Conservation (phyloP, 1,140 invertebrate genomes). For the Coboldia fuscipes region DNA sequence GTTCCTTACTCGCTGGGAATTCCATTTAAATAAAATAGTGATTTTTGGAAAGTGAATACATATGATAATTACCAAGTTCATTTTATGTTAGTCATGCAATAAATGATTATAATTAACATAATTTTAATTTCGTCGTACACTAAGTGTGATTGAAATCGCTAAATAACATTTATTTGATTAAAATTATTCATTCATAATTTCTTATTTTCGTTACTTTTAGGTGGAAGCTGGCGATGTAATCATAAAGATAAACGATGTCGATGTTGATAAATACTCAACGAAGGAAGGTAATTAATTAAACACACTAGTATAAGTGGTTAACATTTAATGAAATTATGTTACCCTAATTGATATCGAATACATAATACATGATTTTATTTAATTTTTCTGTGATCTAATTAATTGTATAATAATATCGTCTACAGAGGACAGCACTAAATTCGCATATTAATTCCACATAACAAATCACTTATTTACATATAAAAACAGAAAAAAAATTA, state of each 20-base stretch:
- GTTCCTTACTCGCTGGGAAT: too few relatives aligned
- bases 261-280: conserved; percentile 72
- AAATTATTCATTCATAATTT: background rate
- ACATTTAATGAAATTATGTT: background rate
- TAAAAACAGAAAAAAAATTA: too few relatives aligned
- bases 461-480: too few relatives aligned
- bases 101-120: background rate
- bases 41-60: too few relatives aligned
- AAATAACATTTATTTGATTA: background rate
- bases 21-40: too few relatives aligned
- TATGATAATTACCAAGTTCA: too few relatives aligned
- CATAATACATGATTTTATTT: background rate
- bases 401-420: too few relatives aligned
- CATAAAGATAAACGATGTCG: conserved; percentile 77
- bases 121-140: conserved; percentile 8
- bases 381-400: too few relatives aligned
- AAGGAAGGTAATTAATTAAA: conserved; percentile 51
- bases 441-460: too few relatives aligned
- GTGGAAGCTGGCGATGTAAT: conserved; percentile 82
- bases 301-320: background rate
- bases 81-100: too few relatives aligned
- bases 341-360: too few relatives aligned
- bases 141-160: conserved; percentile 6
- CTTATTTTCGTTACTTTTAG: conserved; percentile 34
- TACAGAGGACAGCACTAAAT: too few relatives aligned